Evolutionary conservation across 1,140 invertebrate genomes (phyloP).

Genomic region (Neelides sp.): DNA sequence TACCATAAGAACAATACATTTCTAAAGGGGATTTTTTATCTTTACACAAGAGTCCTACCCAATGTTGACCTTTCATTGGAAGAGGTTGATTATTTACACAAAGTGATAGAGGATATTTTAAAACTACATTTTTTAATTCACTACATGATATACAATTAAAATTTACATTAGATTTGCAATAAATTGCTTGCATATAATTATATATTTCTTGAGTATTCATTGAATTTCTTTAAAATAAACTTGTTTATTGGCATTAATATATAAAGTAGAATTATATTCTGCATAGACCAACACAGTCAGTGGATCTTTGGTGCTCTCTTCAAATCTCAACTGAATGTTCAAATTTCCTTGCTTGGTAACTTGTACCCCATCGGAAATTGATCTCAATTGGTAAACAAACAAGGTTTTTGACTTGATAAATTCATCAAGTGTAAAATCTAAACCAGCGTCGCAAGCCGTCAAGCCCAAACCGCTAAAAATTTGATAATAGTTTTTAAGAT

Average conservation of each 20-base stretch:
- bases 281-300: constrained; percentile 10
- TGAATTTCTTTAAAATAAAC: constrained; percentile 14
- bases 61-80: constrained; percentile 8
- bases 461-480: constrained; percentile 13
- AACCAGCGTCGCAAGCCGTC: not conserved
- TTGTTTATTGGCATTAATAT: constrained; percentile 15
- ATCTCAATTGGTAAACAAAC: constrained; percentile 11
- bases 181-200: not conserved
- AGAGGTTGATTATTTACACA: constrained; percentile 13
- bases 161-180: not conserved
- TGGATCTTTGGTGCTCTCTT: not conserved
- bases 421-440: constrained; percentile 6
- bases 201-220: not conserved
- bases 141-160: constrained; percentile 12
- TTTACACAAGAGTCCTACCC: constrained; percentile 16
- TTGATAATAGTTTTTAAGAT: constrained; percentile 6
- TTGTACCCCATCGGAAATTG: constrained; percentile 5
- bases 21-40: not conserved
- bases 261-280: constrained; percentile 20
- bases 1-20: constrained; percentile 13
- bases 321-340: constrained; percentile 14
- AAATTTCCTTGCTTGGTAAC: constrained; percentile 12
- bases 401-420: constrained; percentile 10
- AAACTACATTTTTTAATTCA: constrained; percentile 1
- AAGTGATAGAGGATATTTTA: not conserved